Conservation (phyloP, 2,888 invertebrate genomes). For the Agonopterix subpropinquella region DNA sequence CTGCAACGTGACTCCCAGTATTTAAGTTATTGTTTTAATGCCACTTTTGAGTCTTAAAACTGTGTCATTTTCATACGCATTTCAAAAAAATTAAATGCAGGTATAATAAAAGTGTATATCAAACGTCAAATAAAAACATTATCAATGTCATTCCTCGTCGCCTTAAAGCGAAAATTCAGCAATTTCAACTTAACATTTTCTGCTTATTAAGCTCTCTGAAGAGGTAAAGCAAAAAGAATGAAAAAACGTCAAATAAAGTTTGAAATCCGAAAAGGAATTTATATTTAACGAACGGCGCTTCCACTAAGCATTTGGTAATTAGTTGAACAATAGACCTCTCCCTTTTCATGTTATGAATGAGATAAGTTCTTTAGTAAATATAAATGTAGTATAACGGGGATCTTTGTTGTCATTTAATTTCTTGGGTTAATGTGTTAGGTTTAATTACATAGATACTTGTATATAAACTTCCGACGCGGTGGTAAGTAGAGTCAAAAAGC, state of each 20-base stretch:
- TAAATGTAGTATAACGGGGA: too few species aligned
- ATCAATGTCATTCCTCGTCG: too few species aligned
- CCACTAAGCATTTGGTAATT: conserved; percentile 30
- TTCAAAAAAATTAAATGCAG: too few species aligned
- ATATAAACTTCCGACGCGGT: too few species aligned
- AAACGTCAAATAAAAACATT: too few species aligned
- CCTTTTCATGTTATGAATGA: conserved; percentile 13
- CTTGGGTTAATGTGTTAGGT: neutral
- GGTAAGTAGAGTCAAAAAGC: too few species aligned
- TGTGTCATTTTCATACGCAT: too few species aligned
- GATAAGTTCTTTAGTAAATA: too few species aligned
- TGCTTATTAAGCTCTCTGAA: conserved; percentile 1
- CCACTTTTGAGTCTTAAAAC: too few species aligned
- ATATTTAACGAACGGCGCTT: conserved; percentile 19
- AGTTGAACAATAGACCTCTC: conserved; percentile 22
- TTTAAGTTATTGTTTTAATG: too few species aligned
- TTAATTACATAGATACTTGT: neutral
- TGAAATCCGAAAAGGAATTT: conserved; percentile 18
- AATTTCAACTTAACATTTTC: neutral
- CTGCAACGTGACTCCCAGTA: too few species aligned
- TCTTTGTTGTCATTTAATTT: neutral
- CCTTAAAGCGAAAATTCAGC: neutral
- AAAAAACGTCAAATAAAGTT: conserved; percentile 4
- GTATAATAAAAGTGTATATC: too few species aligned
- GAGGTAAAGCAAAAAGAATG: neutral